Conservation (phyloP, 2,113 vertebrate species). For the Sialia sialis region DNA sequence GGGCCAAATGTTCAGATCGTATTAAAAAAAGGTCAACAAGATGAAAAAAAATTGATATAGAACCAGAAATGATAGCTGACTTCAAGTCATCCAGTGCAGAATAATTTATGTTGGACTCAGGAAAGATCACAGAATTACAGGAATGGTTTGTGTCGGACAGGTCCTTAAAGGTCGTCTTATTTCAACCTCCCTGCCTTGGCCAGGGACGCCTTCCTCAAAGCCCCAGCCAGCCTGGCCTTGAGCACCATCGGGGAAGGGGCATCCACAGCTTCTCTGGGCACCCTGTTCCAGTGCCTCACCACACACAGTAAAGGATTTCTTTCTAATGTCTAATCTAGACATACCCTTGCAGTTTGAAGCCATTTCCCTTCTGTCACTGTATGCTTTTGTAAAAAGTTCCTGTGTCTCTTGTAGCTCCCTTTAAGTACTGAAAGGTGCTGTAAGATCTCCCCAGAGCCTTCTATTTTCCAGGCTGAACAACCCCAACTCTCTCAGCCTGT, state of each 20-base stretch:
- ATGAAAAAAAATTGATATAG: not conserved
- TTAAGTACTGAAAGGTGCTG: not conserved
- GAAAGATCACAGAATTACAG: not conserved
- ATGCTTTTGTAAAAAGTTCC: fast-evolving
- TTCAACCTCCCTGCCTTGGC: not conserved
- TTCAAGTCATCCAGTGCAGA: not conserved
- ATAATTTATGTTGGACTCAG: not conserved
- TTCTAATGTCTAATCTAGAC: not conserved
- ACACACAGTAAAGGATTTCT: not conserved
- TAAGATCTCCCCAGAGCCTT: not conserved
- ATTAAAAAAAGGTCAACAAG: not conserved
- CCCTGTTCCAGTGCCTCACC: not conserved
- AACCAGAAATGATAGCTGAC: not conserved
- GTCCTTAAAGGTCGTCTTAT: not conserved
- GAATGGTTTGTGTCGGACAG: fast-evolving
- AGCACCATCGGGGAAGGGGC: not conserved
- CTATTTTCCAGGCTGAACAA: not conserved
- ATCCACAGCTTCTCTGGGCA: not conserved
- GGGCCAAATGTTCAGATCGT: not conserved
- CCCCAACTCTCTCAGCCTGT: not conserved
- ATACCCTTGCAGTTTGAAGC: not conserved
- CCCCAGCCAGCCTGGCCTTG: not conserved
- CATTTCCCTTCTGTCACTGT: not conserved
- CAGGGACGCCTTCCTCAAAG: not conserved
- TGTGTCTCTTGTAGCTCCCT: not conserved